Evolutionary conservation across 2,888 invertebrate genomes (phyloP), one percentile per base, ranked within the genome.

Genomic region (Papilio elwesi): DNA sequence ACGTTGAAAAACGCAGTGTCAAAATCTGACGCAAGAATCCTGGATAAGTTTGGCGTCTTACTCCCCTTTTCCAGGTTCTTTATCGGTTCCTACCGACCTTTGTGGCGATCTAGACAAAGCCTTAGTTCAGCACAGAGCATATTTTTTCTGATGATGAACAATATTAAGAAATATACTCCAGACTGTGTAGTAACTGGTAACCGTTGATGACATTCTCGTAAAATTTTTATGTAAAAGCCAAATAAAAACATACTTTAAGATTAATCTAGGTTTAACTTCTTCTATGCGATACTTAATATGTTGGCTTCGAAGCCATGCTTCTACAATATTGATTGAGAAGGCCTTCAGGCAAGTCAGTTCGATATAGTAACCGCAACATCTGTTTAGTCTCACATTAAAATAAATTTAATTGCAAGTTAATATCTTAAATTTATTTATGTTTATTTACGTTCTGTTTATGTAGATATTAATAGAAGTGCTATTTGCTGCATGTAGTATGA

Each of bases 271-370:
- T 59, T 8, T 59, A 38, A 36, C 7, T 0, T 38, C 13, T n/a
- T n/a, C 38, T 9, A 59, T 59, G 38, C 13, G 38, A 38, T 38
- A 59, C 38, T 38, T 0, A 6, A 6, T 9, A 43, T 43, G 43
- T 26, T n/a, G n/a, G 59, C 59, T 38, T 59, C 38, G 59, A 59
- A 59, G 9, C 59, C n/a, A 38, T 59, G n/a, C 38, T 36, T 38
- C 38, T 38, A n/a, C 1, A 59, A n/a, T 59, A 59, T 59, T 38
- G 59, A 59, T 59, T 38, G 38, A 13, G 36, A n/a, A 59, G n/a
- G 38, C 59, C 59, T 59, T 59, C 59, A 9, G n/a, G 13, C n/a
- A 57, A 7, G 6, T 59, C n/a, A 59, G 38, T 59, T 38, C 59
- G 9, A 38, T 38, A 7, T 8, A 59, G n/a, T 38, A 38, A 38